Evolutionary conservation across 2,113 vertebrate genomes (phyloP).

Genomic region (Eonycteris spelaea): DNA sequence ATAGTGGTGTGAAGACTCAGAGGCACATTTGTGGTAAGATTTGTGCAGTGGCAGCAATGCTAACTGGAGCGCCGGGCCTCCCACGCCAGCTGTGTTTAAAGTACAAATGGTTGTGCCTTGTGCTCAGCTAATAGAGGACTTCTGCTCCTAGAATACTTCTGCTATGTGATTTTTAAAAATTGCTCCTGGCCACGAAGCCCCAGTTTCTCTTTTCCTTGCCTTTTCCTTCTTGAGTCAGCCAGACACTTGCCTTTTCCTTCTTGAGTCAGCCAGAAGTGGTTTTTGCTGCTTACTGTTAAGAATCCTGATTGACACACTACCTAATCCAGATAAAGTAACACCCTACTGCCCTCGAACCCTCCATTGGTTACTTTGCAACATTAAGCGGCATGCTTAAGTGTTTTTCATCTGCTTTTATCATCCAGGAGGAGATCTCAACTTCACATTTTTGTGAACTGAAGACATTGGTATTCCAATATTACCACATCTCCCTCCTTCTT

Average conservation of each 20-base stretch:
- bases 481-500: background rate
- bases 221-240: constrained; percentile 14
- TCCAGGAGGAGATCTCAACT: background rate
- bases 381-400: background rate
- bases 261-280: background rate
- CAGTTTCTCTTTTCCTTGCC: background rate
- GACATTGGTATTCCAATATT: background rate
- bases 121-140: background rate
- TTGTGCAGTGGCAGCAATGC: background rate
- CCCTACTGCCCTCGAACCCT: background rate
- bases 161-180: background rate
- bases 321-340: background rate
- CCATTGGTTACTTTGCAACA: background rate
- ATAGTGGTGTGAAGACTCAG: background rate
- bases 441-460: background rate
- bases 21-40: background rate
- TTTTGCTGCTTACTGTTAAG: background rate
- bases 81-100: background rate
- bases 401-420: background rate
- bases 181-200: background rate
- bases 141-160: background rate
- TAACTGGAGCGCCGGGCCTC: background rate
- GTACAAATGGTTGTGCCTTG: background rate
- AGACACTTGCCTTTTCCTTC: background rate
- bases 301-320: background rate